Percentiles rank a stretch among this genome's conserved stretches.
Conservation (phyloP, 2,888 invertebrate species). For the Erebia palarica region DNA sequence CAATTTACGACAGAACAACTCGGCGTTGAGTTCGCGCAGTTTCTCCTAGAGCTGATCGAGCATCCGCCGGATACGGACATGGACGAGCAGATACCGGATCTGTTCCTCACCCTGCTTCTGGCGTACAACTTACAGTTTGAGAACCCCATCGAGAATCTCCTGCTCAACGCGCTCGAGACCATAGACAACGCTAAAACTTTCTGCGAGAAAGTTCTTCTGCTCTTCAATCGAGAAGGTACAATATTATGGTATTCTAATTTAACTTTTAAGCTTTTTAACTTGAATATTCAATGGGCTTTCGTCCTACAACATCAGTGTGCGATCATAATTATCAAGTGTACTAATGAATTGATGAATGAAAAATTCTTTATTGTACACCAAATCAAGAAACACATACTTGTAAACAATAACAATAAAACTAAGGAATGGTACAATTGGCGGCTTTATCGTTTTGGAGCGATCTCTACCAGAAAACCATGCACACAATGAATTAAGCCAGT, state of each 20-base stretch:
- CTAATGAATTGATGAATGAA: too few relatives aligned
- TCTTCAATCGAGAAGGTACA: conserved; percentile 95
- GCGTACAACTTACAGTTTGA: conserved; percentile 95
- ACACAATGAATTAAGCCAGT: too few relatives aligned
- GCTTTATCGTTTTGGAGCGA: too few relatives aligned
- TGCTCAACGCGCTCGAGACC: conserved; percentile 86
- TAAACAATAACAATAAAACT: too few relatives aligned
- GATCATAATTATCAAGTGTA: too few relatives aligned
- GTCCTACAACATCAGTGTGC: too few relatives aligned
- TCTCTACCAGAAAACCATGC: too few relatives aligned
- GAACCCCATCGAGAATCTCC: conserved; percentile 85
- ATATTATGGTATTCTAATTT: background rate
- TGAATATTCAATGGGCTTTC: too few relatives aligned
- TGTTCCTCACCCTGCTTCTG: conserved; percentile 91
- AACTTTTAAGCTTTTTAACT: too few relatives aligned
- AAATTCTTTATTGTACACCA: too few relatives aligned
- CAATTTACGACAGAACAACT: conserved; percentile 86
- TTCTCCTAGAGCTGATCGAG: conserved; percentile 92
- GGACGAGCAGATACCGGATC: conserved; percentile 92
- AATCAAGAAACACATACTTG: too few relatives aligned
- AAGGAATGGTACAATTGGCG: too few relatives aligned
- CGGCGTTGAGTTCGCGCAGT: conserved; percentile 90
- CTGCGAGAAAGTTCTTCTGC: conserved; percentile 93
- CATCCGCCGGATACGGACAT: conserved; percentile 89
- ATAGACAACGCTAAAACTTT: conserved; percentile 91